phyloP scores from a whole-genome alignment of 2,113 vertebrate species.

The Trichomycterus rosablanca region DNA sequence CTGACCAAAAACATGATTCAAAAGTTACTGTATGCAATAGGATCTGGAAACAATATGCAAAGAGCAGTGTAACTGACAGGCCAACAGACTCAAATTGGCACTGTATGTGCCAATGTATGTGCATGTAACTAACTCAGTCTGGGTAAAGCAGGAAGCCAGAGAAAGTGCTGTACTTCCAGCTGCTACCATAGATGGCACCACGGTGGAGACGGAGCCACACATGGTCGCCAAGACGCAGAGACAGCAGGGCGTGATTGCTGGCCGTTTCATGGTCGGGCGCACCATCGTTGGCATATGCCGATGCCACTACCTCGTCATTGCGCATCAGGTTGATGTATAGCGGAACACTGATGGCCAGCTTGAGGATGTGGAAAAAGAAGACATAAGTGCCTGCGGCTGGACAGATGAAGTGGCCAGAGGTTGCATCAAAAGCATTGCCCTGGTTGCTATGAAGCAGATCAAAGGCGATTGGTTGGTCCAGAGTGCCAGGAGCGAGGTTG shows the following conservation, averaged over 20 bases:
- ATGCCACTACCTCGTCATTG: constrained; percentile 93
- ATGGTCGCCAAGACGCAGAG: constrained; percentile 90
- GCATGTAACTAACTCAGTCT: constrained; percentile 70
- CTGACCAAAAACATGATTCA: constrained; percentile 1
- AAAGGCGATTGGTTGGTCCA: constrained; percentile 95
- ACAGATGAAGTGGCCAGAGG: constrained; percentile 86
- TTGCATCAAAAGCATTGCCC: constrained; percentile 87
- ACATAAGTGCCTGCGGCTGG: constrained; percentile 89
- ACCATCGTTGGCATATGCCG: constrained; percentile 93
- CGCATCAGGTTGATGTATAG: constrained; percentile 97
- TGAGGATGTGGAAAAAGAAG: constrained; percentile 97
- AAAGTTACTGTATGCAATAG: constrained; percentile 1
- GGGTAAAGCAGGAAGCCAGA: constrained; percentile 96
- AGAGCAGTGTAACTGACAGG: constrained; percentile 9
- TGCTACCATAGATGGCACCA: constrained; percentile 95
- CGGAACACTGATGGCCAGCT: constrained; percentile 92
- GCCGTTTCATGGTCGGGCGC: constrained; percentile 95
- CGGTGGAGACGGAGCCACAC: constrained; percentile 93
- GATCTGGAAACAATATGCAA: constrained; percentile 41
- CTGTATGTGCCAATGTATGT: neutral
- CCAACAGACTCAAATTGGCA: constrained; percentile 3
- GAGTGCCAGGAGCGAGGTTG: constrained; percentile 87
- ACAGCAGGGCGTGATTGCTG: constrained; percentile 90
- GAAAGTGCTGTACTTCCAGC: constrained; percentile 98
- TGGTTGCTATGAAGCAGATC: constrained; percentile 91